Evolutionary conservation across 30 jellyfish, hydroid and myxozoan species (phyloP), one percentile per base, ranked within the genome.

Genomic region (Cassiopea andromeda): DNA sequence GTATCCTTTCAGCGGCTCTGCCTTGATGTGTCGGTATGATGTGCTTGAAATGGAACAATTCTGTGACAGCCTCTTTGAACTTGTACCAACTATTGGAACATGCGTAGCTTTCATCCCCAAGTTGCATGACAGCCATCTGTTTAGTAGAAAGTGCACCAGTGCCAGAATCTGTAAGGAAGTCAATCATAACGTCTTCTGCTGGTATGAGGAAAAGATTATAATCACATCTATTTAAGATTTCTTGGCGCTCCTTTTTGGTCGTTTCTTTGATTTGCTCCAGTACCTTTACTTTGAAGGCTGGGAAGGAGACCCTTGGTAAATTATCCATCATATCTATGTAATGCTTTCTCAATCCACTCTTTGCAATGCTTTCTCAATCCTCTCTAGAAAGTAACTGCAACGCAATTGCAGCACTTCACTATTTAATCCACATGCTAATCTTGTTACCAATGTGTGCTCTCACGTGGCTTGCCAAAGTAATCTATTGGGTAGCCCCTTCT

Each of bases 71-170:
- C n/a, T 27, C 64, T 72, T 69, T 88, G 87, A 90, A 90, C 27
- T 67, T 77, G 75, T 83, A 82, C 97, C 97, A 90, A 58, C 97
- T 90, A 45, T 60, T 75, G 44, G 93, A 82, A 43, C 93, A 80
- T 1, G 97, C 92, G 78, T 90, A 90, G 71, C 97, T 90, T 78
- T 90, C 97, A 76, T 90, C 97, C 7, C 93, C 97, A 0, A 83
- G 73, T 19, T 82, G 93, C 97, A 90, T 82, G 48, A 27, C 89
- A 15, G 97, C 92, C 91, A 81, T 83, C 44, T 90, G 97, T 44
- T 80, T 88, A 19, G 46, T 83, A n/a, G 97, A 90, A 46, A 90
- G 76, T 18, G 93, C 92, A 6, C 97, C 97, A 1, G 97, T 90
- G 3, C 97, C 97, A 64, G 97, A 90, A 77, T 90, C 97, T 10